Evolutionary conservation across 2,888 invertebrate genomes (phyloP).

Genomic region (Drosophila diplacantha): DNA sequence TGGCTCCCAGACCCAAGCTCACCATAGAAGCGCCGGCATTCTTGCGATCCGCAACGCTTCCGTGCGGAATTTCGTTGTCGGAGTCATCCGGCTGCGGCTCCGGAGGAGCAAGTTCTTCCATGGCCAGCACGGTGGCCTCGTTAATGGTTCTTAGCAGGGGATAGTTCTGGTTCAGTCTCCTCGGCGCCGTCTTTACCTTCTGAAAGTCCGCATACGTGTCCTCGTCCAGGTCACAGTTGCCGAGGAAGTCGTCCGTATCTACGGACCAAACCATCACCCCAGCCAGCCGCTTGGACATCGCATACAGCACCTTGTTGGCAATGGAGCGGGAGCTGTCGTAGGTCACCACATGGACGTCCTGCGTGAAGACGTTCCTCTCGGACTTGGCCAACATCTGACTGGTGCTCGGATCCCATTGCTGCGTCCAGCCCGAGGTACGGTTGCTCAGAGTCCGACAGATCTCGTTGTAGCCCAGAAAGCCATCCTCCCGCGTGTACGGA

Average conservation of each 20-base stretch:
- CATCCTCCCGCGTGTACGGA: conserved; percentile 86
- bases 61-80: conserved; percentile 78
- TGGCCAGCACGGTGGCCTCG: conserved; percentile 81
- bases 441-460: conserved; percentile 83
- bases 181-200: conserved; percentile 55
- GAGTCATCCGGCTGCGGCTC: conserved; percentile 68
- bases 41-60: conserved; percentile 69
- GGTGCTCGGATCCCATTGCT: conserved; percentile 84
- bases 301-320: conserved; percentile 84
- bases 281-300: conserved; percentile 82
- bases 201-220: conserved; percentile 79
- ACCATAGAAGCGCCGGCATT: conserved; percentile 43
- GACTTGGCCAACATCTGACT: conserved; percentile 76
- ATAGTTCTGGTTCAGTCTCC: conserved; percentile 80
- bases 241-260: conserved; percentile 91
- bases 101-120: conserved; percentile 77
- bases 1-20: conserved; percentile 37
- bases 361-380: conserved; percentile 78
- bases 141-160: conserved; percentile 86
- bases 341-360: conserved; percentile 82
- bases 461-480: conserved; percentile 94
- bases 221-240: conserved; percentile 81
- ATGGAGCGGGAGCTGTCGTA: conserved; percentile 89
- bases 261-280: conserved; percentile 94
- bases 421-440: conserved; percentile 82